Conservation (phyloP, 2,113 vertebrate genomes). For the Rhea pennata region DNA sequence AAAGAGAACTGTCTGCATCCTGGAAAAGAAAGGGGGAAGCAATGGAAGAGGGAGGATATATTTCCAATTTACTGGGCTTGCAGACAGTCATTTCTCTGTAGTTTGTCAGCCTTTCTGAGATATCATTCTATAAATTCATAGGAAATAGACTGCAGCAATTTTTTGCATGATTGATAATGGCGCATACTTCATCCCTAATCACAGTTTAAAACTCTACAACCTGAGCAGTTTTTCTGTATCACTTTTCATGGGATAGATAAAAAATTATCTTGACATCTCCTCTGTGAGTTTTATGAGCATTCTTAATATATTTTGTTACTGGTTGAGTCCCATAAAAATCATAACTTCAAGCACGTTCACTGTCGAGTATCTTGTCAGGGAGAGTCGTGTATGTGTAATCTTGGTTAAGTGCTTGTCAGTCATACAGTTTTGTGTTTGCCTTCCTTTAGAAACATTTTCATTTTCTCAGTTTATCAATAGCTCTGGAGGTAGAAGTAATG, state of each 20-base stretch:
- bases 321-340: neutral
- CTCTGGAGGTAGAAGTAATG: neutral
- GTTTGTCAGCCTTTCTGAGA: conserved; percentile 1
- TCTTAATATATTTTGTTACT: conserved; percentile 26
- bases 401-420: neutral
- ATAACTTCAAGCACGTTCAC: neutral
- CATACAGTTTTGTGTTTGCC: neutral
- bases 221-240: neutral
- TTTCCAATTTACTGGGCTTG: neutral
- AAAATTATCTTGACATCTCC: neutral
- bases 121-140: conserved; percentile 1
- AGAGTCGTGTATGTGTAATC: neutral
- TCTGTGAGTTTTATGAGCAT: conserved; percentile 22
- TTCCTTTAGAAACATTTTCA: neutral
- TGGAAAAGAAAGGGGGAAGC: neutral
- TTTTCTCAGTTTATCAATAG: conserved; percentile 24
- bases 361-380: neutral
- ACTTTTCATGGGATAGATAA: neutral
- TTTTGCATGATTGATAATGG: conserved; percentile 3
- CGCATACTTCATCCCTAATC: neutral
- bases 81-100: neutral
- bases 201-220: conserved; percentile 1
- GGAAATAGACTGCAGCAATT: neutral
- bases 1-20: neutral
- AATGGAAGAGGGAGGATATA: neutral